Evolutionary conservation across 2,113 vertebrate species (phyloP).

Genomic region (Semnornis frantzii): DNA sequence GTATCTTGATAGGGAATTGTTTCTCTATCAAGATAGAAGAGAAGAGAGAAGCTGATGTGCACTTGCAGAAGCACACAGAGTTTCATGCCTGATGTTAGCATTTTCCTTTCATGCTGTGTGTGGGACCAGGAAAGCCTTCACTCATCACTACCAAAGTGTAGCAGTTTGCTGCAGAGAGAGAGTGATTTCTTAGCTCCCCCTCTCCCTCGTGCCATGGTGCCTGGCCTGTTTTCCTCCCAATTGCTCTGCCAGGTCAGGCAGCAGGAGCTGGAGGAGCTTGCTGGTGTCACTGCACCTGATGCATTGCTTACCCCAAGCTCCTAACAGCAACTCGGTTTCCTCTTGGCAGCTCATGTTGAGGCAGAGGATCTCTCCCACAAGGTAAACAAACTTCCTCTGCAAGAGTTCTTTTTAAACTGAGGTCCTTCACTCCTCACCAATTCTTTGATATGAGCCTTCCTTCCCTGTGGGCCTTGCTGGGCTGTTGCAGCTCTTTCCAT

Average conservation of each 20-base stretch:
- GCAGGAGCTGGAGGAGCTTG: not conserved
- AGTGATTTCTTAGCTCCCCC: not conserved
- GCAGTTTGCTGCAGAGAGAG: not conserved
- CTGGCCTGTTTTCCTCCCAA: not conserved
- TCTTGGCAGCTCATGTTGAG: not conserved
- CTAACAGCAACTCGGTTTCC: not conserved
- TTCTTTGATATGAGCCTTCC: not conserved
- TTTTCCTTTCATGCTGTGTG: not conserved
- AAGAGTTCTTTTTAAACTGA: not conserved
- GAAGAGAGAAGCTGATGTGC: not conserved
- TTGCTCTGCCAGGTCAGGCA: not conserved
- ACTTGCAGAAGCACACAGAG: not conserved
- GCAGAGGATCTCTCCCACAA: not conserved
- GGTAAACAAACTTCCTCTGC: not conserved
- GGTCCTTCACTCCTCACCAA: not conserved
- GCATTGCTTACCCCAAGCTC: not conserved
- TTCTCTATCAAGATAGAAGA: slow-evolving; percentile 67
- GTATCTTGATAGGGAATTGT: slow-evolving; percentile 70
- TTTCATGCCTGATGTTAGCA: not conserved
- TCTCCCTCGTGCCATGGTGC: not conserved
- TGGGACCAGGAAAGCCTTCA: not conserved
- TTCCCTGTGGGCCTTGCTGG: not conserved
- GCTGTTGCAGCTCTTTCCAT: not conserved
- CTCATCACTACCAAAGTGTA: not conserved
- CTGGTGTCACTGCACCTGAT: not conserved